Evolutionary conservation across 2,888 invertebrate species (phyloP).

Genomic region (Punctoribates punctum): DNA sequence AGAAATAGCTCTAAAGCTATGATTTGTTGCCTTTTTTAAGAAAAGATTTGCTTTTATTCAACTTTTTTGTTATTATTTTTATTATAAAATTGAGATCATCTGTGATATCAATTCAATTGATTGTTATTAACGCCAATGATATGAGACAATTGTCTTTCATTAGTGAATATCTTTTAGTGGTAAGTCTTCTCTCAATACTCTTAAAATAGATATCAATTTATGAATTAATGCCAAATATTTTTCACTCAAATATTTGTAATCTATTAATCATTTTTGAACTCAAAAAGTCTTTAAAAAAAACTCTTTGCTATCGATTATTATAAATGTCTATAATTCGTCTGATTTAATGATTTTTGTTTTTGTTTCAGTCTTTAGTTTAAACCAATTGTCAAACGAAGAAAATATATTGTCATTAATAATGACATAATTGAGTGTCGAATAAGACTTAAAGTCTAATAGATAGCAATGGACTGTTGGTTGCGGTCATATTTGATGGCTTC

Average conservation of each 20-base stretch:
- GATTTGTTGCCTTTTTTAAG: constrained; percentile 2
- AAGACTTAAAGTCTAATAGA: background rate
- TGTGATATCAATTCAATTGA: constrained; percentile 20
- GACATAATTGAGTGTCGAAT: background rate
- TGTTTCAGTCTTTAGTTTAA: no score
- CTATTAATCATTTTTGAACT: no score
- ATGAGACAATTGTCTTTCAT: constrained; percentile 17
- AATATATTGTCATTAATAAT: background rate
- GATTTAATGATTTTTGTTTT: no score
- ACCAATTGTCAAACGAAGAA: no score
- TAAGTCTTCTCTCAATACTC: constrained; percentile 6
- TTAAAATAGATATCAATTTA: background rate
- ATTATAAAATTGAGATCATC: constrained; percentile 2
- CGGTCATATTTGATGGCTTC: constrained; percentile 7
- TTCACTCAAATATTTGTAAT: background rate
- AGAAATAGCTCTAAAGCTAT: background rate
- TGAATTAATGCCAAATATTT: background rate
- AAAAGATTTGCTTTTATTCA: background rate
- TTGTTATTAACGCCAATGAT: background rate
- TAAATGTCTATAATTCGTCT: no score
- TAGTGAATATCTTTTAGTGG: background rate
- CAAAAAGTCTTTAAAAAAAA: no score
- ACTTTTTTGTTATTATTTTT: background rate
- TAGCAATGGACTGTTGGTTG: background rate
- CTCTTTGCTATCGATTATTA: no score